Conservation (phyloP, 1,140 invertebrate species). For the Colletes gigas region DNA sequence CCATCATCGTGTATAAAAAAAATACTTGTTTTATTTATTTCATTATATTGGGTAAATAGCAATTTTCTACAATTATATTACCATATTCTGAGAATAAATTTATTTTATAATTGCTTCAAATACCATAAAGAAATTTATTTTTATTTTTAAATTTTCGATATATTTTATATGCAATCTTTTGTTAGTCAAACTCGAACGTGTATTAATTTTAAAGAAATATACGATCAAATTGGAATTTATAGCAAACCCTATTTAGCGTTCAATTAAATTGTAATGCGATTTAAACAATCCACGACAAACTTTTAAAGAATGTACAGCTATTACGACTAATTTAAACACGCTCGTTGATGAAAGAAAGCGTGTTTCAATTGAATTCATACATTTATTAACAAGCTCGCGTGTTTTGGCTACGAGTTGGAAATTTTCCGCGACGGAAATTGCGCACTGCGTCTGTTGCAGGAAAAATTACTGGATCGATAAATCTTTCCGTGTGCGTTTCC, state of each 20-base stretch:
- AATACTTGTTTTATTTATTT: neutral
- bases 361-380: conserved; percentile 23
- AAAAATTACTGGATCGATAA: neutral
- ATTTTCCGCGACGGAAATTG: conserved; percentile 25
- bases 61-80: neutral
- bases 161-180: no score
- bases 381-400: conserved; percentile 29
- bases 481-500: neutral
- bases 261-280: neutral
- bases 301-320: neutral
- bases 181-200: no score
- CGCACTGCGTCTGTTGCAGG: conserved; percentile 13
- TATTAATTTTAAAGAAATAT: neutral
- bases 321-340: neutral
- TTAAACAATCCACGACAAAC: neutral
- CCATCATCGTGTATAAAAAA: no score
- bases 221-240: neutral
- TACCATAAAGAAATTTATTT: no score
- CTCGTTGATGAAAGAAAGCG: neutral
- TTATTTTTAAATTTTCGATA: no score
- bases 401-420: neutral
- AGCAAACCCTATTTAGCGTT: neutral
- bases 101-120: no score
- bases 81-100: neutral
- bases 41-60: neutral